These are phyloP conservation scores for Campodea augens DNA, from an alignment of 1,140 invertebrate genomes.

Conservation along the genomic window DNA sequence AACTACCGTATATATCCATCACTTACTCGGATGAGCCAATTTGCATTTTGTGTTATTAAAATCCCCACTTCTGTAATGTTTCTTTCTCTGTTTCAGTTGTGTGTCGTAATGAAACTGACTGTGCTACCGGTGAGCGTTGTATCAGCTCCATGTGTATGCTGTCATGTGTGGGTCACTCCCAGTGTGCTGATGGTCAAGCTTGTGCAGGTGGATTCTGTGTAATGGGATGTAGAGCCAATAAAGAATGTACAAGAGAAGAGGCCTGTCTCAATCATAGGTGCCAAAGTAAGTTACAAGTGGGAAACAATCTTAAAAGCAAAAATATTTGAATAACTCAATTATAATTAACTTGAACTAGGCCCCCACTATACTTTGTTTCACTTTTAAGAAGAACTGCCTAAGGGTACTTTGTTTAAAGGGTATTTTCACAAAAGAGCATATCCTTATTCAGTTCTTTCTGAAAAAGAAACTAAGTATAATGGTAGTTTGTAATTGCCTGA, in stretches of 20 bases:
- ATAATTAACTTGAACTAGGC: too few relatives aligned
- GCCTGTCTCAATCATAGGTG: slow-evolving; percentile 69
- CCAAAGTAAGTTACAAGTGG: slow-evolving; percentile 23
- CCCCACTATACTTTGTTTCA: background rate
- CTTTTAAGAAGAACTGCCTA: too few relatives aligned
- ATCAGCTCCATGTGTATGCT: slow-evolving; percentile 52
- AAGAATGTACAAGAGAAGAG: slow-evolving; percentile 50
- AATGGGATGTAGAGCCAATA: slow-evolving; percentile 59
- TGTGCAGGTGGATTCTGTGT: slow-evolving; percentile 56
- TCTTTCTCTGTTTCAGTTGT: slow-evolving; percentile 32
- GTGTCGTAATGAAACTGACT: slow-evolving; percentile 55
- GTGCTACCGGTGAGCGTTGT: slow-evolving; percentile 58
- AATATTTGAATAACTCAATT: too few relatives aligned
- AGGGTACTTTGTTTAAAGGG: too few relatives aligned
- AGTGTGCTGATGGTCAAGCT: slow-evolving; percentile 58
- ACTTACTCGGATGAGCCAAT: too few relatives aligned
- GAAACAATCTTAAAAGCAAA: background rate
- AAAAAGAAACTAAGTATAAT: too few relatives aligned
- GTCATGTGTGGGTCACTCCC: slow-evolving; percentile 53
- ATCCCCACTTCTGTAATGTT: too few relatives aligned
- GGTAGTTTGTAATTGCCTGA: too few relatives aligned
- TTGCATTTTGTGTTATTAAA: too few relatives aligned
- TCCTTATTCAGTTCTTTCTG: too few relatives aligned
- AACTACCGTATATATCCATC: too few relatives aligned
- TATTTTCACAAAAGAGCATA: too few relatives aligned